Conservation (phyloP, 53 echinoderm and acorn worm genomes). For the Pentamera pediparva region DNA sequence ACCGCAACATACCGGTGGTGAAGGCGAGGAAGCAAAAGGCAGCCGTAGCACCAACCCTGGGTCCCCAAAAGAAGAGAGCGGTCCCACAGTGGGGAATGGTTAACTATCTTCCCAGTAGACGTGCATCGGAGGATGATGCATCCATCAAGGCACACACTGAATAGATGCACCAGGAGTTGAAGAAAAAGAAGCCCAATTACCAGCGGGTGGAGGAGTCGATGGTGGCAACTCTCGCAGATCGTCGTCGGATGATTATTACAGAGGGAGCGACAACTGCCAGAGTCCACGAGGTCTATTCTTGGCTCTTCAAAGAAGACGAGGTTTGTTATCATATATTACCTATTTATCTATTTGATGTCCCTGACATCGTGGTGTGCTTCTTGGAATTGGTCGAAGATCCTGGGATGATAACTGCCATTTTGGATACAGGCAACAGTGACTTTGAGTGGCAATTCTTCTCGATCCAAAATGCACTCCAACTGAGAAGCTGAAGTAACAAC, state of each 20-base stretch:
- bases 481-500: no score
- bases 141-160: slow-evolving; percentile 1
- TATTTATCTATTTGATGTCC: no score
- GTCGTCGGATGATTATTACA: slow-evolving; percentile 9
- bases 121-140: slow-evolving; percentile 27
- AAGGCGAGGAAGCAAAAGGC: slow-evolving; percentile 23
- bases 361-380: no score
- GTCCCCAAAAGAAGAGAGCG: background rate
- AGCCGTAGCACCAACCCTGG: background rate
- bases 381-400: background rate
- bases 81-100: slow-evolving; percentile 18
- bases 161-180: slow-evolving; percentile 26
- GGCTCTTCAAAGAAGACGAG: slow-evolving; percentile 44
- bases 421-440: no score
- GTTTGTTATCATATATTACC: no score
- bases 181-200: no score
- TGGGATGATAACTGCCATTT: background rate
- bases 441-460: no score
- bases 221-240: slow-evolving; percentile 17
- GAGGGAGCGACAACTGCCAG: background rate
- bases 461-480: no score
- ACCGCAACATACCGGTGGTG: slow-evolving; percentile 10
- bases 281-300: slow-evolving; percentile 26
- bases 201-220: slow-evolving; percentile 12
- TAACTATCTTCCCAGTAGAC: slow-evolving; percentile 19